phyloP scores from a whole-genome alignment of 1,140 invertebrate genomes.

The Drosophila sucinea region DNA sequence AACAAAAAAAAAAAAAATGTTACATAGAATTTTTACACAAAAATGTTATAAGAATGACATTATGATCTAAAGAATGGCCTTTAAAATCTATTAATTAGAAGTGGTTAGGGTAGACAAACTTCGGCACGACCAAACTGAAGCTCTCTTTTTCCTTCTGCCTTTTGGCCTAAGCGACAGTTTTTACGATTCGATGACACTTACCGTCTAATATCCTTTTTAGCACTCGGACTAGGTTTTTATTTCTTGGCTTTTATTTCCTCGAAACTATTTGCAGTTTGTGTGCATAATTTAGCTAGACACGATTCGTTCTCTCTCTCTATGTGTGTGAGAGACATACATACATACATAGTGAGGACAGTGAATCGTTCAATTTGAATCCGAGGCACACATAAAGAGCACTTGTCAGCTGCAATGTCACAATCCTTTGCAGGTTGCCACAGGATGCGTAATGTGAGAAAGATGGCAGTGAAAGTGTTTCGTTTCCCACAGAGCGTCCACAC shows the following conservation, averaged over 20 bases:
- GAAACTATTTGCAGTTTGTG: conserved; percentile 52
- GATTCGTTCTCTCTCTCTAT: neutral
- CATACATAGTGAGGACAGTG: no score
- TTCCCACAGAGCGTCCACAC: conserved; percentile 48
- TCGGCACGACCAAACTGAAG: neutral
- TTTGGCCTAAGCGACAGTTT: conserved; percentile 42
- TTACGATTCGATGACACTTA: conserved; percentile 78
- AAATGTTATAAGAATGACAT: no score
- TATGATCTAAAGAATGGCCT: no score
- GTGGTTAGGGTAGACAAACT: neutral
- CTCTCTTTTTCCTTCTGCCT: neutral
- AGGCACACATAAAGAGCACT: conserved; percentile 53
- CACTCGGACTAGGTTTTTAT: conserved; percentile 47
- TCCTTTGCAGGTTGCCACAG: conserved; percentile 76
- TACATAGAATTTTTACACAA: no score
- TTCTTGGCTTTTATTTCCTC: conserved; percentile 62
- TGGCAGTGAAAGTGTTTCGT: conserved; percentile 65
- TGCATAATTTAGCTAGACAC: conserved; percentile 57
- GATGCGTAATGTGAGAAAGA: conserved; percentile 62
- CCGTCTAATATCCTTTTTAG: conserved; percentile 73
- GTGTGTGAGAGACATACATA: no score
- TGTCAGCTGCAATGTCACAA: conserved; percentile 73
- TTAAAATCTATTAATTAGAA: no score
- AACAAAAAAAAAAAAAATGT: no score
- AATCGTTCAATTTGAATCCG: conserved; percentile 13